phyloP scores from a whole-genome alignment of 2,113 vertebrate species.

The Istiophorus platypterus region DNA sequence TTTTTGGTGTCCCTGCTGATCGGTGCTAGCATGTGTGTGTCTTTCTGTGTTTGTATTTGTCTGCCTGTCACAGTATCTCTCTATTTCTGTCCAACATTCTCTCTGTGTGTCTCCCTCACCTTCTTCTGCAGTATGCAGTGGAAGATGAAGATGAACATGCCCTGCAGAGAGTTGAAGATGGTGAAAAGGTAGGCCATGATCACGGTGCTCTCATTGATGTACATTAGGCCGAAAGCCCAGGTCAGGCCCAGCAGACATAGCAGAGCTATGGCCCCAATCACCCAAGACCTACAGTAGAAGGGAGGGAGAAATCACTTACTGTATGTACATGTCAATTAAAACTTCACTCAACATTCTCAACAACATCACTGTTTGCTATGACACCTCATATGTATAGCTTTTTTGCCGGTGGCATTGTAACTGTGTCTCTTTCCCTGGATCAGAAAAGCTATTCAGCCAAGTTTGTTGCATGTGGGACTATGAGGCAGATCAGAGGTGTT shows the following conservation, averaged over 20 bases:
- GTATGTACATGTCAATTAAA: neutral
- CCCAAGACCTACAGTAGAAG: conserved; percentile 91
- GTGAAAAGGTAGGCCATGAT: conserved; percentile 99
- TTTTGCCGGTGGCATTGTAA: neutral
- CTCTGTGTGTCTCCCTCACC: conserved; percentile 83
- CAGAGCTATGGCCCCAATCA: conserved; percentile 98
- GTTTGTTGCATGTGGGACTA: conserved; percentile 53
- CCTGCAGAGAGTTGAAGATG: conserved; percentile 99
- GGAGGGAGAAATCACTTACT: conserved; percentile 2
- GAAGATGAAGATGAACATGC: conserved; percentile 99
- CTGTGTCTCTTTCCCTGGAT: conserved; percentile 8
- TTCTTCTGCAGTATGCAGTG: conserved; percentile 99
- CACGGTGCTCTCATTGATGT: conserved; percentile 99
- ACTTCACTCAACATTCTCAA: neutral
- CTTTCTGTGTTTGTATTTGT: conserved; percentile 11
- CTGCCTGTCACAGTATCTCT: conserved; percentile 20
- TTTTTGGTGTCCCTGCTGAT: conserved; percentile 50
- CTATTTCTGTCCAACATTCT: conserved; percentile 12
- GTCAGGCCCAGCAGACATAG: conserved; percentile 98
- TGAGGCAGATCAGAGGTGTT: conserved; percentile 48
- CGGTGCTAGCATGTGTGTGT: neutral
- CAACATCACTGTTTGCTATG: neutral
- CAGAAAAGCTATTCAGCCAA: conserved; percentile 38
- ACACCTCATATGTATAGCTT: neutral
- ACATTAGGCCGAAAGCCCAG: conserved; percentile 99